A percentile compares a stretch with the other conserved stretches of the same genome.
These are phyloP conservation scores for Stichopus horrens DNA, from an alignment of 53 echinoderm and acorn worm species.

Conservation along the genomic window DNA sequence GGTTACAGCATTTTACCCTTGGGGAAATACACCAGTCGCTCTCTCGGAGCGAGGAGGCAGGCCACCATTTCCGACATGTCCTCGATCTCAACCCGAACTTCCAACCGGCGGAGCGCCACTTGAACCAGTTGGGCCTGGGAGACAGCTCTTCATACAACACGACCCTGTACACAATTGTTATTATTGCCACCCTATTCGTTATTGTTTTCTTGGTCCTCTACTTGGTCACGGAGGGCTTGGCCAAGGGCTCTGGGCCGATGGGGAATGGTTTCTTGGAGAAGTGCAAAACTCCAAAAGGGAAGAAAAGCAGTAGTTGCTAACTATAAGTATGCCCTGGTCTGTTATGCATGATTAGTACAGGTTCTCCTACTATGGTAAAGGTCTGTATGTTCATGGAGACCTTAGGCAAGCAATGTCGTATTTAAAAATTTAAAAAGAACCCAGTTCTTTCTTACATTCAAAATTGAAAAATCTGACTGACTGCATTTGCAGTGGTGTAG, in stretches of 20 bases:
- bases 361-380: no score
- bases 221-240: conserved; percentile 64
- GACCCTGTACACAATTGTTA: conserved; percentile 84
- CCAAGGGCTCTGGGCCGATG: neutral
- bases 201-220: conserved; percentile 77
- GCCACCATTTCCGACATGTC: conserved; percentile 79
- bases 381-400: no score
- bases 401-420: no score
- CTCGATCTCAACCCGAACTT: conserved; percentile 91
- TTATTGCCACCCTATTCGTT: conserved; percentile 80
- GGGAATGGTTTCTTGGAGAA: conserved; percentile 10
- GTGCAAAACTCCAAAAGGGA: conserved; percentile 4
- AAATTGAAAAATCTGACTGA: no score
- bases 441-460: no score
- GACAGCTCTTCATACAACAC: conserved; percentile 64
- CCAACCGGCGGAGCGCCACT: conserved; percentile 78
- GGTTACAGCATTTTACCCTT: conserved; percentile 96
- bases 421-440: no score
- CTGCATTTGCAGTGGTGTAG: no score
- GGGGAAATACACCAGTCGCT: conserved; percentile 88
- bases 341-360: neutral
- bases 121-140: conserved; percentile 78
- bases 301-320: conserved; percentile 20
- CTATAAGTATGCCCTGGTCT: neutral
- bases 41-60: conserved; percentile 73